Evolutionary conservation across 2,888 invertebrate species (phyloP).

Genomic region (Nebria salina): DNA sequence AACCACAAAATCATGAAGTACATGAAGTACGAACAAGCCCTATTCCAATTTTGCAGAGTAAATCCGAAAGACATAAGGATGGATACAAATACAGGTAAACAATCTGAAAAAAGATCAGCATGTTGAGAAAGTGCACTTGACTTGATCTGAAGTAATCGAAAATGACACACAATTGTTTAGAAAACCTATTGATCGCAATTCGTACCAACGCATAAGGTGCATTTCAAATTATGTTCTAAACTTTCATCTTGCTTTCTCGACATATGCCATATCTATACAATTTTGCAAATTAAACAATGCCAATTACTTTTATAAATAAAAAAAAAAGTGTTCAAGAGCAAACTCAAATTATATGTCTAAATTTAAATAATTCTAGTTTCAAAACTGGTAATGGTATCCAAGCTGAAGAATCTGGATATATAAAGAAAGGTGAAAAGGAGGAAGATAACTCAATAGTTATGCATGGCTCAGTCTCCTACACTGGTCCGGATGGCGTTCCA

Average conservation of each 20-base stretch:
- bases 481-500: constrained; percentile 76
- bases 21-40: constrained; percentile 53
- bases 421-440: constrained; percentile 73
- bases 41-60: constrained; percentile 70
- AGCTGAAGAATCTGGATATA: constrained; percentile 75
- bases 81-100: constrained; percentile 72
- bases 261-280: constrained; percentile 33
- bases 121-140: neutral
- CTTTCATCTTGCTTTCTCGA: constrained; percentile 42
- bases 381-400: constrained; percentile 80
- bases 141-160: neutral
- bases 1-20: constrained; percentile 53
- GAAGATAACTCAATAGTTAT: constrained; percentile 72
- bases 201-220: constrained; percentile 22
- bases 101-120: neutral
- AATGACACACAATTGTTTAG: neutral
- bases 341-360: neutral
- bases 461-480: constrained; percentile 76
- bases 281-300: constrained; percentile 19
- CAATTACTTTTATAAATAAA: constrained; percentile 5
- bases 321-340: neutral
- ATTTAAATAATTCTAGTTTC: constrained; percentile 63
- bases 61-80: constrained; percentile 66
- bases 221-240: constrained; percentile 24
- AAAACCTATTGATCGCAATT: neutral